Conservation (phyloP, 1,140 invertebrate species). For the Rhyacophila brunnea region DNA sequence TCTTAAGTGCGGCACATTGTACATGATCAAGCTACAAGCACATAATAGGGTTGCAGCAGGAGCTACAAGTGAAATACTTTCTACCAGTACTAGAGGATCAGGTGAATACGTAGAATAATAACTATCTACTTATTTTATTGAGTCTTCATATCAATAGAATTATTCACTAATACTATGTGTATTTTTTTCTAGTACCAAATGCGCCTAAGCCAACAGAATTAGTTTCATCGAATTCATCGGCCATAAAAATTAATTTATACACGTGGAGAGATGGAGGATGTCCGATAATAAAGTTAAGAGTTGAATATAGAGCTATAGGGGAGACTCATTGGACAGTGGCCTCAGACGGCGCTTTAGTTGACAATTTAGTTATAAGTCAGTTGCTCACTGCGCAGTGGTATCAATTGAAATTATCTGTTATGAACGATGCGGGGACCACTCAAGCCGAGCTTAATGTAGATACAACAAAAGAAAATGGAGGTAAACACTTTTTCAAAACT, state of each 20-base stretch:
- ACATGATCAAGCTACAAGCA: conserved; percentile 68
- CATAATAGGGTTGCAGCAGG: conserved; percentile 70
- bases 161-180: too few relatives aligned
- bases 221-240: conserved; percentile 60
- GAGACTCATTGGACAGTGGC: conserved; percentile 52
- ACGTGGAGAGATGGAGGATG: conserved; percentile 80
- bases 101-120: conserved; percentile 41
- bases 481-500: too few relatives aligned
- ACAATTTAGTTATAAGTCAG: conserved; percentile 67
- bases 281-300: conserved; percentile 75
- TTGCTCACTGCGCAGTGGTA: conserved; percentile 73
- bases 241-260: conserved; percentile 66
- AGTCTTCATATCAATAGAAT: too few relatives aligned
- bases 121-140: too few relatives aligned
- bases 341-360: conserved; percentile 50
- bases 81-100: conserved; percentile 64
- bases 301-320: conserved; percentile 67
- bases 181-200: conserved; percentile 43
- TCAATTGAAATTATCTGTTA: conserved; percentile 66
- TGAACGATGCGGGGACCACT: conserved; percentile 72
- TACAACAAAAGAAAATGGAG: conserved; percentile 49
- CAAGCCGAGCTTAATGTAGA: conserved; percentile 45
- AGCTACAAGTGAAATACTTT: conserved; percentile 63
- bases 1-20: conserved; percentile 70
- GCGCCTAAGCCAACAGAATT: conserved; percentile 62